Base-by-base conservation (phyloP, 2,888 invertebrate genomes). In the Diogma glabrata region DNA sequence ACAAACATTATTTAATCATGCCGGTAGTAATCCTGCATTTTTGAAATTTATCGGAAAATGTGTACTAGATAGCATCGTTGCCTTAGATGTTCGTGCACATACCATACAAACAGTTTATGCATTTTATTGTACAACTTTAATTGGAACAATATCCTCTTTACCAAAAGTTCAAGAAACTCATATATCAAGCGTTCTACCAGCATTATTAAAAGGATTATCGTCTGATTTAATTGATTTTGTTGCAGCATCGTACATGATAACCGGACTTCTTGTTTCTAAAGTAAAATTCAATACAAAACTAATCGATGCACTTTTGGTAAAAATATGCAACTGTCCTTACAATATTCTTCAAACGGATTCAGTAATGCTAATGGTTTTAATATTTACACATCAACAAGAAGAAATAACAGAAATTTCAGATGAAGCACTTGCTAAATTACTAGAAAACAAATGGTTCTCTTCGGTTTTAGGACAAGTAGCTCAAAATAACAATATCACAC, bases 51-150 rank as follows among this genome's bases (percentile, higher is more conserved):
- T 88, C 14, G 79, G 79, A 49, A 71, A 75, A 33, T 74, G 76
- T 57, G 75, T 82, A 0, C 60, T 72, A 1, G 64, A 69, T 28
- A 75, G 80, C 2, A 75, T 87, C 0, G 75, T 78, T 49, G 75
- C 75, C 54, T 76, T 79, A 63, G 75, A 73, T 2, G 69, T 75
- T 3, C 72, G 78, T 53, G 78, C 82, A 0, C 67, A 73, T 33
- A 72, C 76, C 33, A 67, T 89, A 9, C 81, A 80, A 50, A 81
- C 85, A 0, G 74, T 87, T 2, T 82, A 85, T 61, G 84, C 84
- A 8, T 93, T 93, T 67, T 90, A 85, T 63, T 83, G 86, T 49
- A 81, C 84, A 12, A 78, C 84, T 0, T 72, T 85, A 0, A 75
- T 87, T 28, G 88, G 87, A 4, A 78, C 80, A 26, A 72, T 88